Percentiles rank a stretch among this genome's conserved stretches.
phyloP scores from a whole-genome alignment of 2,797 vertebrate species.

The Pseudocheirus occidentalis region DNA sequence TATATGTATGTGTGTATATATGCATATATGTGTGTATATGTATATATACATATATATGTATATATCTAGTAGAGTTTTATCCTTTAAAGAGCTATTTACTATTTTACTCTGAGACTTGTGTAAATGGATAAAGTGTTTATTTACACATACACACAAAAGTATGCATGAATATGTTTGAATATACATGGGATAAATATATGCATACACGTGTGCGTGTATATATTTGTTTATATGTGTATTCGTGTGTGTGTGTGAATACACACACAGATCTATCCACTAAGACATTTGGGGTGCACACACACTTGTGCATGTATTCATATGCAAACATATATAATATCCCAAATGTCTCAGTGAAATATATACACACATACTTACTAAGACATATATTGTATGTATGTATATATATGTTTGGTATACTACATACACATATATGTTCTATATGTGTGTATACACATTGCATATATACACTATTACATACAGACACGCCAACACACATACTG shows the following conservation, averaged over 20 bases:
- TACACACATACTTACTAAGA: too few relatives aligned
- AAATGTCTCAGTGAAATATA: too few relatives aligned
- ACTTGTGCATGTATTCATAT: not conserved
- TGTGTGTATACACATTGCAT: not conserved
- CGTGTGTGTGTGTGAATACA: not conserved
- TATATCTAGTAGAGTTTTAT: not conserved
- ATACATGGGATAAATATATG: not conserved
- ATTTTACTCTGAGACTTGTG: not conserved
- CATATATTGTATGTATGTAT: too few relatives aligned
- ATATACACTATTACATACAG: too few relatives aligned
- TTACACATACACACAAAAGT: not conserved
- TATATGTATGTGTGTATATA: not conserved
- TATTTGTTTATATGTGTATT: not conserved
- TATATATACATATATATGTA: not conserved
- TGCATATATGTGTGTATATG: fast-evolving
- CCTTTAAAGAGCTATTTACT: not conserved
- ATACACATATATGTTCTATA: not conserved
- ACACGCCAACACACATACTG: not conserved
- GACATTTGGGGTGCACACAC: not conserved
- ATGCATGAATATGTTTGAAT: not conserved
- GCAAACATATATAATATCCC: not conserved
- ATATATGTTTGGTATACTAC: not conserved
- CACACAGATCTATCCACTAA: not conserved
- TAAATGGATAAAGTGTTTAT: not conserved
- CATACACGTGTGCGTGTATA: not conserved